Conservation (phyloP, 1,140 invertebrate species). For the Zaprionus vittiger region DNA sequence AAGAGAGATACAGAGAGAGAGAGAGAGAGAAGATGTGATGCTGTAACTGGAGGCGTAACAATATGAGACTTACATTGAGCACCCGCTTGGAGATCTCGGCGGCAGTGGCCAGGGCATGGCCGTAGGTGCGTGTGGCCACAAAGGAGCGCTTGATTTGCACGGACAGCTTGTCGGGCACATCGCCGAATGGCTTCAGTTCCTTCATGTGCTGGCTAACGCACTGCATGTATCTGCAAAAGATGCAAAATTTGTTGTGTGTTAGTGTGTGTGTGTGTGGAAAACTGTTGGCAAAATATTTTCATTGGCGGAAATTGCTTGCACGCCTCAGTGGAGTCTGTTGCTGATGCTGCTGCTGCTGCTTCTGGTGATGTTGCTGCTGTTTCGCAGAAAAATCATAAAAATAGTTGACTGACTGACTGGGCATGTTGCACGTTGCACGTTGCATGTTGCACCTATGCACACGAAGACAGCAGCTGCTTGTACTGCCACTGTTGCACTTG, state of each 20-base stretch:
- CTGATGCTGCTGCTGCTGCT: not conserved
- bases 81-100: constrained; percentile 93
- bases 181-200: constrained; percentile 96
- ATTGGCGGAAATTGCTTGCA: constrained; percentile 23
- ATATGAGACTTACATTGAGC: constrained; percentile 88
- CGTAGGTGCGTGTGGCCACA: constrained; percentile 96
- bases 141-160: constrained; percentile 96
- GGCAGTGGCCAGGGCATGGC: constrained; percentile 93
- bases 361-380: constrained; percentile 19
- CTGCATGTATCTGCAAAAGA: constrained; percentile 88
- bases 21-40: not conserved
- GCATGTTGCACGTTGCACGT: constrained; percentile 24
- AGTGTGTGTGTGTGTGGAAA: constrained; percentile 5
- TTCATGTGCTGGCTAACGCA: constrained; percentile 96
- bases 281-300: constrained; percentile 5
- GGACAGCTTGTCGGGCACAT: constrained; percentile 95
- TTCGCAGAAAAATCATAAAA: constrained; percentile 73
- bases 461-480: constrained; percentile 38
- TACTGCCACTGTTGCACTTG: constrained; percentile 66
- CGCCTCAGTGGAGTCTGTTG: not conserved
- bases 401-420: constrained; percentile 43
- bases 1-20: not conserved
- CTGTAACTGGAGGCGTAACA: not conserved
- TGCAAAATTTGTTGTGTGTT: constrained; percentile 2
- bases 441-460: constrained; percentile 27